Conservation (phyloP, 2,797 vertebrate genomes). For the Pyrrhura leucotis region DNA sequence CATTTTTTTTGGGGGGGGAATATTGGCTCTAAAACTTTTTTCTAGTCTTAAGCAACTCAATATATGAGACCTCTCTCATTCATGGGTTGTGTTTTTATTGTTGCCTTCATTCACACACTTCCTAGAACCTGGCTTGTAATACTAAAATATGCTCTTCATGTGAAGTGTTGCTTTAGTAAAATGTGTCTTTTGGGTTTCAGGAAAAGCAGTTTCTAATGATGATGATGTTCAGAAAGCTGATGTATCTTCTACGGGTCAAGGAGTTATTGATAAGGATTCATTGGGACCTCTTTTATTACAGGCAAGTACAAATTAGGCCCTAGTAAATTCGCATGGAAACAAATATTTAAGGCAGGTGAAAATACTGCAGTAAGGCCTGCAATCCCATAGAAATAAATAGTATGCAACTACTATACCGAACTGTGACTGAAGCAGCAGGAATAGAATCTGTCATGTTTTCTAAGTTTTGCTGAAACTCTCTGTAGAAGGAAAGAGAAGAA, state of each 20-base stretch:
- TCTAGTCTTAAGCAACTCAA: background rate
- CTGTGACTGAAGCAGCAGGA: background rate
- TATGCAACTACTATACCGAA: background rate
- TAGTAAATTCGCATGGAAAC: background rate
- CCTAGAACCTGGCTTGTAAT: background rate
- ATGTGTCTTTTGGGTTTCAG: conserved; percentile 74
- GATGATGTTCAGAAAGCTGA: conserved; percentile 99
- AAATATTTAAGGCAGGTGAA: background rate
- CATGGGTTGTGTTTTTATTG: background rate
- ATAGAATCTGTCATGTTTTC: background rate
- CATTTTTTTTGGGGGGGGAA: background rate
- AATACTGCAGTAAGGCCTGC: background rate
- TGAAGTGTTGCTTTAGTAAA: background rate
- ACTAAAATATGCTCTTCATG: background rate
- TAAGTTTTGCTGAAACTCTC: background rate
- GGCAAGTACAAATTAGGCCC: conserved; percentile 76
- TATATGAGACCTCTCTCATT: background rate
- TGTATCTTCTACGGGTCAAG: conserved; percentile 97
- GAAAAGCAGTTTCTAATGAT: conserved; percentile 89
- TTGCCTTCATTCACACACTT: background rate
- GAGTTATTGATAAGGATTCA: conserved; percentile 98
- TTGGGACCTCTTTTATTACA: conserved; percentile 94
- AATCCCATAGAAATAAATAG: background rate
- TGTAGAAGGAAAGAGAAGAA: background rate
- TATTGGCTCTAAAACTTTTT: background rate